phyloP scores from a whole-genome alignment of 2,113 vertebrate genomes.

The Dipodomys stephensi region DNA sequence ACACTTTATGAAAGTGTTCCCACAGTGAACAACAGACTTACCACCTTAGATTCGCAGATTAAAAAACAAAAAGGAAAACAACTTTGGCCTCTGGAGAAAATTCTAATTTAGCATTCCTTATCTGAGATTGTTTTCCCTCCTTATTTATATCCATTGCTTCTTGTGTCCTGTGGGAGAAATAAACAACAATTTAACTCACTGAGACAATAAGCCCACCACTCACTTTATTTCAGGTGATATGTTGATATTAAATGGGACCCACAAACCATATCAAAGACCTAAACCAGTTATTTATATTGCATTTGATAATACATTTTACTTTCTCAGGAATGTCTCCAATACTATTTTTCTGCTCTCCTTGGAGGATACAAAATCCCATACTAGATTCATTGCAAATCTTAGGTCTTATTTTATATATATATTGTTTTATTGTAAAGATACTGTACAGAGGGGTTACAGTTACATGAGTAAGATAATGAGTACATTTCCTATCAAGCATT shows the following conservation, averaged over 20 bases:
- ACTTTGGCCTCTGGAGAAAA: background rate
- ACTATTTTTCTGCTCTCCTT: background rate
- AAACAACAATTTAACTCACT: conserved; percentile 31
- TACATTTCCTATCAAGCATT: no score
- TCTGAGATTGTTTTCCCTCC: background rate
- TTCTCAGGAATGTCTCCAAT: background rate
- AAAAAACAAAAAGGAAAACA: background rate
- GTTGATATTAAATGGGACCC: background rate
- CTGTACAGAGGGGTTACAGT: no score
- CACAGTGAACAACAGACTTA: background rate
- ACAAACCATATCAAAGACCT: background rate
- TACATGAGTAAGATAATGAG: no score
- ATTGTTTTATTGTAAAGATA: no score
- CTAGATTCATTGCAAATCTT: background rate
- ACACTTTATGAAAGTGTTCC: background rate
- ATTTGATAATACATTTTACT: background rate
- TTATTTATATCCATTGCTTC: background rate
- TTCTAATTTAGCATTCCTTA: background rate
- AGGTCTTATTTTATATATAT: no score
- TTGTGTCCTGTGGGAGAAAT: background rate
- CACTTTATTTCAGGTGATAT: conserved; percentile 28
- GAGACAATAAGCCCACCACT: conserved; percentile 17
- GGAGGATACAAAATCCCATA: background rate
- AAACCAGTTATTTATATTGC: background rate
- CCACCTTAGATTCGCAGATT: background rate